Evolutionary conservation across 1,140 invertebrate genomes (phyloP).

Genomic region (Sinonovacula constricta): DNA sequence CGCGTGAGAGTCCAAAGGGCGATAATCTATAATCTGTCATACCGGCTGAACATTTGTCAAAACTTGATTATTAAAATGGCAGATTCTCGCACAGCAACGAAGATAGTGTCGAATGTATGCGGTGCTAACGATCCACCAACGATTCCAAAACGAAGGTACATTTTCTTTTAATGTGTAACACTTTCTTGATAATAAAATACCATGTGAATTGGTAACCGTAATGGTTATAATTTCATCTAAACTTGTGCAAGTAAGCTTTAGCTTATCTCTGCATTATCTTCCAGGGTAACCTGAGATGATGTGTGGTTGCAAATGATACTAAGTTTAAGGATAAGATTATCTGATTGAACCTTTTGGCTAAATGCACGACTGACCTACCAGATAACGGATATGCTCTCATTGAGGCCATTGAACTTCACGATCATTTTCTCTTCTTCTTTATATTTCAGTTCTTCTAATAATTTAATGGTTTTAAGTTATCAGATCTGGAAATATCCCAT

Average conservation of each 20-base stretch:
- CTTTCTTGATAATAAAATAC: not conserved
- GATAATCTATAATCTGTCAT: slow-evolving; percentile 16
- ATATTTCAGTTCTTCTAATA: too few species aligned
- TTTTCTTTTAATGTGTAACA: not conserved
- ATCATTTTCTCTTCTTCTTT: too few species aligned
- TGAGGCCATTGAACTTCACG: too few species aligned
- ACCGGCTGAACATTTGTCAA: not conserved
- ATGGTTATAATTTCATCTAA: not conserved
- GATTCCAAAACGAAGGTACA: slow-evolving; percentile 44
- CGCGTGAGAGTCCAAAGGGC: slow-evolving; percentile 30
- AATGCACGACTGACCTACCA: too few species aligned
- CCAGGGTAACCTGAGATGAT: not conserved
- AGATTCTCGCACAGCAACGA: not conserved
- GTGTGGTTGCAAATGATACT: too few species aligned
- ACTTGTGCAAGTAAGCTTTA: not conserved
- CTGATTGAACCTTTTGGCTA: too few species aligned
- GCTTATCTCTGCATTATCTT: too few species aligned
- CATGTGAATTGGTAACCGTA: not conserved
- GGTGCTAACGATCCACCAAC: slow-evolving; percentile 29
- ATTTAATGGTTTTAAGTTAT: too few species aligned
- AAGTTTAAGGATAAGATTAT: too few species aligned
- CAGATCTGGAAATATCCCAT: too few species aligned
- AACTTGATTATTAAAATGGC: not conserved
- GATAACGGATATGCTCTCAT: too few species aligned
- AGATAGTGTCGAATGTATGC: not conserved